A percentile compares a stretch with the other conserved stretches of the same genome.
Evolutionary conservation across 2,797 vertebrate species (phyloP).

Genomic region (Cynopterus sphinx): DNA sequence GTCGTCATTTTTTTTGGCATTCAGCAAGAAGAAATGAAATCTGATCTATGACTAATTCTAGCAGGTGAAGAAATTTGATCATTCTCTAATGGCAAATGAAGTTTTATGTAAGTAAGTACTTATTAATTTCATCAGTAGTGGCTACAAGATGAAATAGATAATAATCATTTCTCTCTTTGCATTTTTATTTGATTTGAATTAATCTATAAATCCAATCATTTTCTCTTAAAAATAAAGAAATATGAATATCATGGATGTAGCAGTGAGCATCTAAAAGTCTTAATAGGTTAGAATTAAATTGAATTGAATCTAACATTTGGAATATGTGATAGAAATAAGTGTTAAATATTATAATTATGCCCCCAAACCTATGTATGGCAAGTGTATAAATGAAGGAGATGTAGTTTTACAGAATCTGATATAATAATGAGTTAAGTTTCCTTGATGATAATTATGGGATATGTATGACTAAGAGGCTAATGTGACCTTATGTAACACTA

Average conservation of each 20-base stretch:
- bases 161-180: not conserved
- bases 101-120: not conserved
- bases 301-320: constrained; percentile 1
- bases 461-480: not conserved
- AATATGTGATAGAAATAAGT: not conserved
- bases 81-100: not conserved
- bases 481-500: not conserved
- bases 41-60: not conserved
- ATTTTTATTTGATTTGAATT: constrained; percentile 26
- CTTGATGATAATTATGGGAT: not conserved
- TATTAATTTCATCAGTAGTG: not conserved
- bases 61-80: not conserved
- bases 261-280: not conserved
- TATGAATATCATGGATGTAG: not conserved
- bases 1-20: not conserved
- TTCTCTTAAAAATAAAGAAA: not conserved
- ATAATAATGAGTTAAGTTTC: not conserved
- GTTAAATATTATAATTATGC: not conserved
- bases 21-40: not conserved
- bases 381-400: not conserved
- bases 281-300: not conserved
- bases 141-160: not conserved
- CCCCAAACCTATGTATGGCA: not conserved
- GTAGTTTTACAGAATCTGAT: not conserved
- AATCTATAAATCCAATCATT: not conserved